Base-by-base conservation (phyloP, 2,888 invertebrate genomes). In the Saturnia pavonia region DNA sequence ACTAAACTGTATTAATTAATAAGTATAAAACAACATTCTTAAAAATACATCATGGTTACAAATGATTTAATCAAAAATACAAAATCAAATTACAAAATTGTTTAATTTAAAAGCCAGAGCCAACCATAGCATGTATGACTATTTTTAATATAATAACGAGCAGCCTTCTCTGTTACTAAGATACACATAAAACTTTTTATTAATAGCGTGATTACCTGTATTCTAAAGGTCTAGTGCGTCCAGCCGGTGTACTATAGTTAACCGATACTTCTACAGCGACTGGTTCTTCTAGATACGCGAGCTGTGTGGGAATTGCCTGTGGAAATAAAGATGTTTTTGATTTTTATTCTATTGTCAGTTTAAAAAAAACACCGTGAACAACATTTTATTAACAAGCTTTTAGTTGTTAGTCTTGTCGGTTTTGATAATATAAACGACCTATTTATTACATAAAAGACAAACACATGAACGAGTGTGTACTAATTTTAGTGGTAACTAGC, bases 161-260 rank as follows among this genome's bases (percentile, higher is more conserved):
- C 25, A 12, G 14, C 57, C 25, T 16, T 14, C 14, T 14, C 25
- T 14, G 25, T 27, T 60, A 27, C 57, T 25, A 57, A 57, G 14
- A 25, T 12, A 54, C 11, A 54, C 11, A 22, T 11, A 60, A 60
- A 3, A 60, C 12, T 25, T 60, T 25, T 60, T 60, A 60, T 60
- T 22, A 54, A 54, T 54, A 54, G 54, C 11, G 1, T 22, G 8
- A 54, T 75, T 83, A 92, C 93, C 90, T 91, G 85, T 91, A 92
- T 67, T 92, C 92, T 85, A 90, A 76, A 7, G 92, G 93, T 14
- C 84, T 83, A 0, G 85, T 77, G 8, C 88, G 81, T 19, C 85
- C 82, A 0, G 85, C 85, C 0, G 92, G 91, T 0, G 91, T 91
- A 76, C 91, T 94, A 84, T 91, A 93, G 83, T 93, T 93, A 9